phyloP scores from a whole-genome alignment of 1,140 invertebrate genomes.

The Brachionus manjavacas region DNA sequence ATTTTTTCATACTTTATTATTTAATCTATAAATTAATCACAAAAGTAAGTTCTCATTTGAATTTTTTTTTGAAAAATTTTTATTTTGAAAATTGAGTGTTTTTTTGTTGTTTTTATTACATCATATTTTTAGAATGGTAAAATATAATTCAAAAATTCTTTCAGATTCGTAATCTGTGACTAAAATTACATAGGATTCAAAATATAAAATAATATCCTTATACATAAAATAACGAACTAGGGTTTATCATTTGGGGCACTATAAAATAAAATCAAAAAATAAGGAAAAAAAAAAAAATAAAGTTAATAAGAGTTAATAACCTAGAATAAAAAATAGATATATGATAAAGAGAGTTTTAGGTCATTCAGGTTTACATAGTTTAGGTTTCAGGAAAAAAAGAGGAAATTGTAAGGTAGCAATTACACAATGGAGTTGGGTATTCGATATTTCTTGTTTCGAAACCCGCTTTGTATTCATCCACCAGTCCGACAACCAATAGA shows the following conservation, averaged over 20 bases:
- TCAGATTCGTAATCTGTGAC: background rate
- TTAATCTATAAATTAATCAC: background rate
- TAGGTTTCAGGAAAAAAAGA: too few relatives aligned
- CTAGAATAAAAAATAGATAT: too few relatives aligned
- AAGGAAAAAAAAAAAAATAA: too few relatives aligned
- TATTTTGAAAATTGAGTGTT: background rate
- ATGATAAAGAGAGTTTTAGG: too few relatives aligned
- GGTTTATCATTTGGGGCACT: background rate
- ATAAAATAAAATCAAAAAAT: too few relatives aligned
- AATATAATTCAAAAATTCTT: background rate
- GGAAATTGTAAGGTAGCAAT: too few relatives aligned
- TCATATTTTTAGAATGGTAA: background rate
- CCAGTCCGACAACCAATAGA: too few relatives aligned
- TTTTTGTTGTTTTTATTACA: background rate
- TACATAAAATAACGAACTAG: background rate
- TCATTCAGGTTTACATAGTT: too few relatives aligned
- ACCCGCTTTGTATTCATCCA: too few relatives aligned
- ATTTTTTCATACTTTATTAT: background rate
- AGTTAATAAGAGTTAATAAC: too few relatives aligned
- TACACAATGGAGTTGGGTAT: too few relatives aligned
- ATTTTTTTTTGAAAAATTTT: background rate
- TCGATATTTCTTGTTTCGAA: too few relatives aligned
- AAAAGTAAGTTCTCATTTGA: background rate
- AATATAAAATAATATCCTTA: background rate
- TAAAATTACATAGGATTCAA: slow-evolving; percentile 10